These are phyloP conservation scores for Lagria hirta DNA, from an alignment of 2,888 invertebrate genomes.

Conservation along the genomic window DNA sequence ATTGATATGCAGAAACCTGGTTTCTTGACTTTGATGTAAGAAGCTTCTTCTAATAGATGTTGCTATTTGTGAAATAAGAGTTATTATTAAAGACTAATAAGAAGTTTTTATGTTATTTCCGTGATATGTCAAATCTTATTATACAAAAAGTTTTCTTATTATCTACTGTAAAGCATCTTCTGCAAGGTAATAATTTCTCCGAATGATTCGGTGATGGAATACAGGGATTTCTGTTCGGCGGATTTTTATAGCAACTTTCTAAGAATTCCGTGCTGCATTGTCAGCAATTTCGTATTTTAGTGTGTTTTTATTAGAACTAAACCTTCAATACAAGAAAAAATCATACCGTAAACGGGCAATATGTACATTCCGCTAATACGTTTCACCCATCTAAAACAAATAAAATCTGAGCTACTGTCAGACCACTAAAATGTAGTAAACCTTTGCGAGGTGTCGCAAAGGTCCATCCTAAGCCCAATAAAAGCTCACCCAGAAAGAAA, in stretches of 20 bases:
- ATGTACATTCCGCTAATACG: conserved; percentile 51
- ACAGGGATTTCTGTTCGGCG: conserved; percentile 10
- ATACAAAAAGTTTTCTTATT: too few species aligned
- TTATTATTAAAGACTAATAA: too few species aligned
- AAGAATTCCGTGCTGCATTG: conserved; percentile 7
- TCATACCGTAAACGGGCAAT: conserved; percentile 48
- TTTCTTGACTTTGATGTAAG: too few species aligned
- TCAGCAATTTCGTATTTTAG: conserved; percentile 39
- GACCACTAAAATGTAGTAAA: conserved; percentile 16
- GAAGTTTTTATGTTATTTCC: too few species aligned
- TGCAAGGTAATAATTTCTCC: too few species aligned
- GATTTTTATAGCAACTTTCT: conserved; percentile 11
- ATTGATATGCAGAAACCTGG: too few species aligned
- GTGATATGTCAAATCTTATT: too few species aligned
- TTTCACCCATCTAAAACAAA: conserved; percentile 25
- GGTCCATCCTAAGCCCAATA: conserved; percentile 16
- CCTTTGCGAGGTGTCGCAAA: conserved; percentile 11
- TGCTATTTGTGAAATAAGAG: too few species aligned
- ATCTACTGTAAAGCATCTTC: too few species aligned
- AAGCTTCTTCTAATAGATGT: too few species aligned
- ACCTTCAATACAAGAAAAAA: conserved; percentile 51
- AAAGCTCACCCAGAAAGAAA: conserved; percentile 7
- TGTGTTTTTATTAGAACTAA: conserved; percentile 47
- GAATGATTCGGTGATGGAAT: conserved; percentile 9
- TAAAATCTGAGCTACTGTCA: conserved; percentile 28